Conservation (phyloP, 2,888 invertebrate genomes). For the Calameuta filiformis region DNA sequence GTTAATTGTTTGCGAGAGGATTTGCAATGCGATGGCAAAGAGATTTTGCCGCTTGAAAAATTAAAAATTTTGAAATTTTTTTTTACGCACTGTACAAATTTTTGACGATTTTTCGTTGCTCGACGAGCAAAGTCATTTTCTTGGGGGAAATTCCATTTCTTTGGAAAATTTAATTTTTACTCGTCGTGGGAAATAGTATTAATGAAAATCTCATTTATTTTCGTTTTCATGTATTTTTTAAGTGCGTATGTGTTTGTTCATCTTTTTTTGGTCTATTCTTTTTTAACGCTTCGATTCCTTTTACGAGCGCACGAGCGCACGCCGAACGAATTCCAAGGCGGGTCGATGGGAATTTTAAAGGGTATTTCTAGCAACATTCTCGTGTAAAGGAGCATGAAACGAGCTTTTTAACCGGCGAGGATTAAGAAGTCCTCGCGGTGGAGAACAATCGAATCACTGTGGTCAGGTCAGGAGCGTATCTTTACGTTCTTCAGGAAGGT, state of each 20-base stretch:
- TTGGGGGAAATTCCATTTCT: no score
- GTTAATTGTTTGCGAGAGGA: constrained; percentile 40
- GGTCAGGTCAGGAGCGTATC: neutral
- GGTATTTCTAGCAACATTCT: constrained; percentile 38
- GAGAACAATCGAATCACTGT: constrained; percentile 17
- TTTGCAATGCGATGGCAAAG: neutral
- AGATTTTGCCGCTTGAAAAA: neutral
- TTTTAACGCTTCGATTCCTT: neutral
- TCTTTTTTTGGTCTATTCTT: neutral
- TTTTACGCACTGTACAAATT: neutral
- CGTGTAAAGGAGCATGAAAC: constrained; percentile 37
- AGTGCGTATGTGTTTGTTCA: neutral
- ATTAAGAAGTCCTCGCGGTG: neutral
- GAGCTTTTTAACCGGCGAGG: constrained; percentile 23
- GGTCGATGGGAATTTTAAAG: constrained; percentile 37
- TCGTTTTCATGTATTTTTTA: neutral
- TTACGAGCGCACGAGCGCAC: constrained; percentile 5
- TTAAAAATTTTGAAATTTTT: neutral
- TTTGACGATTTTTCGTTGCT: neutral
- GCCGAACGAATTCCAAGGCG: neutral
- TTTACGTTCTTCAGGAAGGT: neutral
- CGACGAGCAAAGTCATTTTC: neutral
- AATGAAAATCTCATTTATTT: neutral
- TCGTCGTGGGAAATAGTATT: neutral
- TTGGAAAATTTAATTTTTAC: neutral